Conservation (phyloP, 2,888 invertebrate species). For the Fragum whitleyi region DNA sequence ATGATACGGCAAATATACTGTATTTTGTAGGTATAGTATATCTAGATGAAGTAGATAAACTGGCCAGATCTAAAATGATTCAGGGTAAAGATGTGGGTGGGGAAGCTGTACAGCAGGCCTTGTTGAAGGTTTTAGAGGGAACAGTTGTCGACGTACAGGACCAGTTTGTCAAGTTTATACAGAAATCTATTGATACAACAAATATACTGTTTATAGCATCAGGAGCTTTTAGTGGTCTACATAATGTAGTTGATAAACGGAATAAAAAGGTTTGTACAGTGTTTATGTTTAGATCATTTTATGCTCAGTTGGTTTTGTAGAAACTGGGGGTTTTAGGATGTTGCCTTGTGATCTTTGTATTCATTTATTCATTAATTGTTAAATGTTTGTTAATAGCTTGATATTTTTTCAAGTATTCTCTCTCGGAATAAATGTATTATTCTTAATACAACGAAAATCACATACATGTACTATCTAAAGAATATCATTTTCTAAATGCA, state of each 20-base stretch:
- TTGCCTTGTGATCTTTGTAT: no score
- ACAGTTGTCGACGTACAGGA: conserved; percentile 99
- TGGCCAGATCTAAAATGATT: conserved; percentile 96
- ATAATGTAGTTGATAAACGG: conserved; percentile 93
- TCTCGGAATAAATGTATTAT: no score
- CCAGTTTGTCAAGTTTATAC: conserved; percentile 84
- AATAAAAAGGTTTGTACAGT: conserved; percentile 87
- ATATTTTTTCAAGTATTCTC: no score
- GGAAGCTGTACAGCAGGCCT: conserved; percentile 97
- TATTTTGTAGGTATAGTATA: conserved; percentile 96
- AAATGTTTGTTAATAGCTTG: no score
- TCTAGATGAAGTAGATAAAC: conserved; percentile 99
- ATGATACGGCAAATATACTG: no score
- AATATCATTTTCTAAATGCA: no score
- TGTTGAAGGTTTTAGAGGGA: conserved; percentile 96
- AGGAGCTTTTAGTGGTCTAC: conserved; percentile 98
- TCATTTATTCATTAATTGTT: no score
- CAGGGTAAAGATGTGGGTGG: conserved; percentile 98
- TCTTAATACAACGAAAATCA: no score
- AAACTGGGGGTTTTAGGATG: no score
- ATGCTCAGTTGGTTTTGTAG: no score
- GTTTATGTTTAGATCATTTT: no score
- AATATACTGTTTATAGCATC: conserved; percentile 99
- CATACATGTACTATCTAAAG: no score
- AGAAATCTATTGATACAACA: conserved; percentile 98